These are phyloP conservation scores for Linurgus olivaceus DNA, from an alignment of 2,797 vertebrate species.

Conservation along the genomic window DNA sequence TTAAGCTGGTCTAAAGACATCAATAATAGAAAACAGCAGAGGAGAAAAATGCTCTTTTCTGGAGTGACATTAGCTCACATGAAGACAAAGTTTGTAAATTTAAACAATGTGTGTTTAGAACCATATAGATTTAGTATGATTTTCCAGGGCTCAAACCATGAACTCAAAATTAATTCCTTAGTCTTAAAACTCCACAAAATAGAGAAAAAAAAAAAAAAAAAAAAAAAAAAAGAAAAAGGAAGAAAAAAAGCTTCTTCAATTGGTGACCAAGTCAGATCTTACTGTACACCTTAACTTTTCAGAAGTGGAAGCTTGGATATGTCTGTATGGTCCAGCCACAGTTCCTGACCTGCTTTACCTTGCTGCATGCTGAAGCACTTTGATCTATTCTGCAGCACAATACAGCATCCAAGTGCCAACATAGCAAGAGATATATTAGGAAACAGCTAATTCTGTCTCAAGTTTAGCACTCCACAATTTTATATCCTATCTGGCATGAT, in stretches of 20 bases:
- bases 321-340: neutral
- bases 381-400: neutral
- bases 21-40: neutral
- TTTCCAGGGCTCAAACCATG: neutral
- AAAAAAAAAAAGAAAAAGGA: neutral
- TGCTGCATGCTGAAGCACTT: neutral
- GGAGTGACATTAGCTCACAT: neutral
- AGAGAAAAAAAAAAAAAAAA: neutral
- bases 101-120: neutral
- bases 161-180: neutral
- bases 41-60: neutral
- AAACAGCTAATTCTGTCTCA: neutral
- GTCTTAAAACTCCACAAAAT: neutral
- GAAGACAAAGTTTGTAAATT: neutral
- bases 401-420: neutral
- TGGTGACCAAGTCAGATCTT: neutral
- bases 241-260: neutral
- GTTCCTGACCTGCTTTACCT: constrained; percentile 22
- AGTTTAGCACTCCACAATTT: neutral
- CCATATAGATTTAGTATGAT: neutral
- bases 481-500: neutral
- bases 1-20: neutral
- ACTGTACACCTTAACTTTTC: neutral
- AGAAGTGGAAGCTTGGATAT: neutral
- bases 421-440: neutral